Evolutionary conservation across 2,797 vertebrate genomes (phyloP).

Genomic region (Sebastiscus albofasciatus): DNA sequence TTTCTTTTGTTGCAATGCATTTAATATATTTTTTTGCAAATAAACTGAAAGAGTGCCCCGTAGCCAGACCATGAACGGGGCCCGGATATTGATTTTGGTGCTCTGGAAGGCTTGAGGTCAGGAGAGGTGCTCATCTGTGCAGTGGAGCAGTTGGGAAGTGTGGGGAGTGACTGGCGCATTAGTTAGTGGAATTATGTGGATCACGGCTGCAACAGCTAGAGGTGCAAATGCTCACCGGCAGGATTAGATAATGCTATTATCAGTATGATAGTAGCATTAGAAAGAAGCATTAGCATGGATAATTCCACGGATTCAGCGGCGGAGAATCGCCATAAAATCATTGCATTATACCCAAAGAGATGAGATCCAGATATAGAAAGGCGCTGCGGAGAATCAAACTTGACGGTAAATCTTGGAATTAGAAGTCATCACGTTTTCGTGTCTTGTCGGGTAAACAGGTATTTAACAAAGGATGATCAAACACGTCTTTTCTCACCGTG

Average conservation of each 20-base stretch:
- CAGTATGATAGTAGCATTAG: conserved; percentile 81
- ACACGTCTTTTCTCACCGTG: conserved; percentile 1
- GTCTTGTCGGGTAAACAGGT: conserved; percentile 74
- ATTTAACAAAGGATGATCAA: conserved; percentile 67
- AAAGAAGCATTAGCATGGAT: conserved; percentile 84
- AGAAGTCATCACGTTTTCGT: conserved; percentile 62
- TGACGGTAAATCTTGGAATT: conserved; percentile 77
- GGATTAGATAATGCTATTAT: conserved; percentile 87
- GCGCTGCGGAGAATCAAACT: conserved; percentile 62
- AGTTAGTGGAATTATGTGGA: conserved; percentile 84
- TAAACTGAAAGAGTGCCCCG: conserved; percentile 1
- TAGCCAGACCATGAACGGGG: conserved; percentile 17
- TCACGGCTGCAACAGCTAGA: conserved; percentile 74
- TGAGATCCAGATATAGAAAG: conserved; percentile 77
- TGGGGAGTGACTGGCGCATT: conserved; percentile 76
- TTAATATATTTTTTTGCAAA: conserved; percentile 9
- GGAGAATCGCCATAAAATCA: conserved; percentile 83
- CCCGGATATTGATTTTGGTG: conserved; percentile 45
- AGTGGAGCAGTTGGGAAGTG: conserved; percentile 59
- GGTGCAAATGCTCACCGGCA: conserved; percentile 75
- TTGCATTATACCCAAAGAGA: conserved; percentile 78
- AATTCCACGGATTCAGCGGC: conserved; percentile 78
- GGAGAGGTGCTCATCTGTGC: conserved; percentile 60
- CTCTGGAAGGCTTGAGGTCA: conserved; percentile 59
- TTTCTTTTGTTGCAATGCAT: neutral